Evolutionary conservation across 2,888 invertebrate genomes (phyloP).

Genomic region (Cacoxenus indagator): DNA sequence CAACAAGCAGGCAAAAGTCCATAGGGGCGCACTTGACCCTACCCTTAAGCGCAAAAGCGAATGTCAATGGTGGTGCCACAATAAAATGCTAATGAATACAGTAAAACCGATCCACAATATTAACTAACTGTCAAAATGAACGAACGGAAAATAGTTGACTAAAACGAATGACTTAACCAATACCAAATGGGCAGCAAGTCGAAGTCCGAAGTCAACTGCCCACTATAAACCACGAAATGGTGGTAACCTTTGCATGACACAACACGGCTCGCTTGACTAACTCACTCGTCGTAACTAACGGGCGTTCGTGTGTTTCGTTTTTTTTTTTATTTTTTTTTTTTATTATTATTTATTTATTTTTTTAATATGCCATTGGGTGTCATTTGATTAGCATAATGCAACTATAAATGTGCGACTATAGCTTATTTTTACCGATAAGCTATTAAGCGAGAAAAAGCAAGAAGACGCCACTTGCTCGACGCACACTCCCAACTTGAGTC

Average conservation of each 20-base stretch:
- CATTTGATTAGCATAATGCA: conserved; percentile 63
- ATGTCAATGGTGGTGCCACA: not conserved
- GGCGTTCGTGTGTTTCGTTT: not conserved
- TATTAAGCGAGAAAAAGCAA: not conserved
- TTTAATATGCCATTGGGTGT: conserved; percentile 56
- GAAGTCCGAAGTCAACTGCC: not conserved
- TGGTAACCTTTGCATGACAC: conserved; percentile 29
- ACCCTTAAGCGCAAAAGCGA: not conserved
- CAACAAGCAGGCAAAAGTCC: conserved; percentile 8
- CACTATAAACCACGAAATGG: not conserved
- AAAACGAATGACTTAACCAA: conserved; percentile 21
- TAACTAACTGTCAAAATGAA: conserved; percentile 61
- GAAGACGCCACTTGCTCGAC: not conserved
- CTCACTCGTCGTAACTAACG: not conserved
- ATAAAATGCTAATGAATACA: conserved; percentile 50
- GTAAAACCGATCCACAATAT: conserved; percentile 55
- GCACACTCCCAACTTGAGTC: not conserved
- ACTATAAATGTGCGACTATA: conserved; percentile 56
- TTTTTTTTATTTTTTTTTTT: not conserved
- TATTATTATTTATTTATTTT: conserved; percentile 33
- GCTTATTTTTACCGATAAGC: conserved; percentile 53
- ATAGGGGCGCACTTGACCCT: conserved; percentile 19
- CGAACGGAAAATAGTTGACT: conserved; percentile 19
- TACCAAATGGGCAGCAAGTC: no score
- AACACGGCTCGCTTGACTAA: not conserved